Conservation (phyloP, 2,888 invertebrate genomes). For the Dryobota labecula region DNA sequence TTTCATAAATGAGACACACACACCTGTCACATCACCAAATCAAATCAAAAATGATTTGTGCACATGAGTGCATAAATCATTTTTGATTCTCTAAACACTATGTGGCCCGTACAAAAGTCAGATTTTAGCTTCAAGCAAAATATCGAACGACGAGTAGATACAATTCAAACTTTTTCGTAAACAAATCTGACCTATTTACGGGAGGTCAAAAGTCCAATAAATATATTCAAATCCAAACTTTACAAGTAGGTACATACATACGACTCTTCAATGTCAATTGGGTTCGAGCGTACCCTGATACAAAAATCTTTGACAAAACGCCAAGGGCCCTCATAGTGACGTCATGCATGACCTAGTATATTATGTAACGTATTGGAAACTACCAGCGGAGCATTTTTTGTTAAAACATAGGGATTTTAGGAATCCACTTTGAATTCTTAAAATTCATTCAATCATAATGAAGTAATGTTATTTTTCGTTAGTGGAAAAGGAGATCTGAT, state of each 20-base stretch:
- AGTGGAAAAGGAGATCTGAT: not conserved
- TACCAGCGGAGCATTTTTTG: not conserved
- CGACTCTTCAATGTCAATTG: slow-evolving; percentile 58
- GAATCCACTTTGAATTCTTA: not conserved
- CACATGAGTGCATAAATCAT: not conserved
- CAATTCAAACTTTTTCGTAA: not conserved
- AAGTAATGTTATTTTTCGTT: slow-evolving; percentile 1
- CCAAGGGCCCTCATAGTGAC: slow-evolving; percentile 62
- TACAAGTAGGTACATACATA: not conserved
- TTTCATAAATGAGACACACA: too few relatives aligned
- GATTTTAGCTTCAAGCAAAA: not conserved
- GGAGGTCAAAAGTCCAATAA: slow-evolving; percentile 7
- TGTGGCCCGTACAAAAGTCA: not conserved
- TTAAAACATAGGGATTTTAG: not conserved
- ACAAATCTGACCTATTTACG: slow-evolving; percentile 17
- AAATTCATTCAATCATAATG: not conserved
- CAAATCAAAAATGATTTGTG: too few relatives aligned
- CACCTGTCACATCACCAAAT: too few relatives aligned
- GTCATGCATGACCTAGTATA: slow-evolving; percentile 58
- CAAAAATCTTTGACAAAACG: slow-evolving; percentile 67
- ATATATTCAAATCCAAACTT: not conserved
- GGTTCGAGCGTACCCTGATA: slow-evolving; percentile 55
- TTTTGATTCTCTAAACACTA: not conserved
- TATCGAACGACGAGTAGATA: not conserved
- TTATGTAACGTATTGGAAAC: not conserved